phyloP scores from a whole-genome alignment of 2,113 vertebrate genomes.

The Cervus canadensis region DNA sequence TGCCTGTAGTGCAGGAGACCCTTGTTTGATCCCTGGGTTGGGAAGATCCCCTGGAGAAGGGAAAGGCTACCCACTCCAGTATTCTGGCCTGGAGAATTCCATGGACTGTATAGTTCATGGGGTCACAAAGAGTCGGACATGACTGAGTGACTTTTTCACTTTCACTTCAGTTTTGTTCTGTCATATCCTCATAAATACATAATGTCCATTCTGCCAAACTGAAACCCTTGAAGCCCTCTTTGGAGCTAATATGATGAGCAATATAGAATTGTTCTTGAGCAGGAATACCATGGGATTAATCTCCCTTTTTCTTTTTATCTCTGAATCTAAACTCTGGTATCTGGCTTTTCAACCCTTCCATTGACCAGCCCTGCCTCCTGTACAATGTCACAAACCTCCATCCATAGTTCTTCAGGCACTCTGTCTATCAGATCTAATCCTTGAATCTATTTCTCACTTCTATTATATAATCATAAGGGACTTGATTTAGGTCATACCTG shows the following conservation, averaged over 20 bases:
- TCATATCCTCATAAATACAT: background rate
- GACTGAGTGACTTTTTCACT: background rate
- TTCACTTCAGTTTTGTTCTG: background rate
- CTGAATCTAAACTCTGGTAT: background rate
- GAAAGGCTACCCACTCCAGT: background rate
- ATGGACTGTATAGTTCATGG: background rate
- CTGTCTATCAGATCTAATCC: background rate
- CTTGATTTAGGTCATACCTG: background rate
- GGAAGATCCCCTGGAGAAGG: background rate
- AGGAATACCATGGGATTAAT: too few species aligned
- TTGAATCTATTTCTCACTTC: background rate
- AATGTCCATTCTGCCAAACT: background rate
- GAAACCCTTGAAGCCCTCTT: background rate
- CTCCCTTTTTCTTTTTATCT: background rate
- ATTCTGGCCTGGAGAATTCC: background rate
- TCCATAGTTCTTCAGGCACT: background rate
- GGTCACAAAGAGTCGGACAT: background rate
- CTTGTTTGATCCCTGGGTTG: background rate
- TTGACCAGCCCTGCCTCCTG: background rate
- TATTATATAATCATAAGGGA: background rate
- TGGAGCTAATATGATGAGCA: background rate
- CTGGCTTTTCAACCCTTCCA: background rate
- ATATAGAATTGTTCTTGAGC: background rate
- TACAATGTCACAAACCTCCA: background rate
- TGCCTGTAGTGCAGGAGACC: background rate